Percentiles rank a stretch among this genome's conserved stretches.
Evolutionary conservation across 2,888 invertebrate species (phyloP).

Genomic region (Pherbina coryleti): DNA sequence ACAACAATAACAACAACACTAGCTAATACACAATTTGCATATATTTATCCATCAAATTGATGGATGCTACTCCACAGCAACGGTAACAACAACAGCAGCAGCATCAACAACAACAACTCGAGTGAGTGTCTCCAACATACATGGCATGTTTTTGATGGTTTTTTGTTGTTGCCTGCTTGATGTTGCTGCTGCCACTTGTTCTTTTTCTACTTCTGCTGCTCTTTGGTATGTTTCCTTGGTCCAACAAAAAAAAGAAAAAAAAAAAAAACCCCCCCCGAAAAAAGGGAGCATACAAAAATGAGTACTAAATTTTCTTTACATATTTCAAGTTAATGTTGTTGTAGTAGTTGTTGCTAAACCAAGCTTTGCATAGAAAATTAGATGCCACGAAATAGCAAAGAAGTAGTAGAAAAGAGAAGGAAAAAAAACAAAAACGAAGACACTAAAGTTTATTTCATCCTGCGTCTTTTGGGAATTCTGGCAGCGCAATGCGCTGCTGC

Average conservation of each 20-base stretch:
- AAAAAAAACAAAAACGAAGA: neutral
- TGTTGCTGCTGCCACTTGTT: neutral
- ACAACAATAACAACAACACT: constrained; percentile 55
- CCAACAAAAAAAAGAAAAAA: neutral
- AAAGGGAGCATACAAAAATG: neutral
- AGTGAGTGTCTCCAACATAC: constrained; percentile 13
- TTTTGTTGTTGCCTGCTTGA: neutral
- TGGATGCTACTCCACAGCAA: constrained; percentile 66
- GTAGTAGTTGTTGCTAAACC: neutral
- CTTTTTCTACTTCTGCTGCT: neutral
- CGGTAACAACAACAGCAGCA: constrained; percentile 38
- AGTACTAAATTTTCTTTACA: neutral
- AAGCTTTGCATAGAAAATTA: neutral
- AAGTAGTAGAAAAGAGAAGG: neutral
- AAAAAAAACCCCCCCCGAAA: neutral
- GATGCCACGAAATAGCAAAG: neutral
- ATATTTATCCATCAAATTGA: constrained; percentile 70
- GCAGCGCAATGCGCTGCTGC: constrained; percentile 8
- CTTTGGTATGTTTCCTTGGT: neutral
- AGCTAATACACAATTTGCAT: constrained; percentile 69
- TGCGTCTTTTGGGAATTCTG: neutral
- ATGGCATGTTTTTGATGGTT: neutral
- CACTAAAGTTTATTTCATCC: constrained; percentile 9
- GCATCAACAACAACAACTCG: constrained; percentile 2
- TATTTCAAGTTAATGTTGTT: neutral